Conservation (phyloP, 2,888 invertebrate genomes). For the Chrysolina haemoptera region DNA sequence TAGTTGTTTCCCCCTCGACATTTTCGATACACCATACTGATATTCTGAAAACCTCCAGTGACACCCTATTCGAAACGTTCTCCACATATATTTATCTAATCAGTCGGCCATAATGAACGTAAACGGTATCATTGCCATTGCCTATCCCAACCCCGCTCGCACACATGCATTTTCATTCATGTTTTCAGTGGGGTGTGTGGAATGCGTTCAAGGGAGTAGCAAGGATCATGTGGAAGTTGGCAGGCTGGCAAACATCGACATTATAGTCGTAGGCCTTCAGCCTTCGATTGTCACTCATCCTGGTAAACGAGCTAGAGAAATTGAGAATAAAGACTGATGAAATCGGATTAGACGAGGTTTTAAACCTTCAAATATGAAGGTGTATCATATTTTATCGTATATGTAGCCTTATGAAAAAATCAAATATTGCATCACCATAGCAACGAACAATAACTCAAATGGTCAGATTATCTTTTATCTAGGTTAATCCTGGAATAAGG, state of each 20-base stretch:
- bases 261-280: constrained; percentile 7
- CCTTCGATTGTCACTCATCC: neutral
- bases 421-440: no score
- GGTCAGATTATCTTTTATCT: no score
- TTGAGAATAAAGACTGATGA: neutral
- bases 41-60: constrained; percentile 10
- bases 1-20: no score
- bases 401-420: no score
- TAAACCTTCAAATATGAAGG: no score
- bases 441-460: no score
- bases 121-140: constrained; percentile 43
- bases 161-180: constrained; percentile 52
- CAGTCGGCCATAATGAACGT: constrained; percentile 41
- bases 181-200: constrained; percentile 48
- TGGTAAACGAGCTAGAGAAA: neutral
- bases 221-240: constrained; percentile 36
- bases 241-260: constrained; percentile 11
- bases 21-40: neutral
- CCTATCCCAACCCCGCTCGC: constrained; percentile 46
- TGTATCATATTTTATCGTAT: no score
- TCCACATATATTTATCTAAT: constrained; percentile 31
- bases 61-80: constrained; percentile 30
- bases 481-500: no score
- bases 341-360: neutral
- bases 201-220: constrained; percentile 42